phyloP scores from a whole-genome alignment of 1,140 invertebrate genomes.

The Stratiolaelaps scimitus region DNA sequence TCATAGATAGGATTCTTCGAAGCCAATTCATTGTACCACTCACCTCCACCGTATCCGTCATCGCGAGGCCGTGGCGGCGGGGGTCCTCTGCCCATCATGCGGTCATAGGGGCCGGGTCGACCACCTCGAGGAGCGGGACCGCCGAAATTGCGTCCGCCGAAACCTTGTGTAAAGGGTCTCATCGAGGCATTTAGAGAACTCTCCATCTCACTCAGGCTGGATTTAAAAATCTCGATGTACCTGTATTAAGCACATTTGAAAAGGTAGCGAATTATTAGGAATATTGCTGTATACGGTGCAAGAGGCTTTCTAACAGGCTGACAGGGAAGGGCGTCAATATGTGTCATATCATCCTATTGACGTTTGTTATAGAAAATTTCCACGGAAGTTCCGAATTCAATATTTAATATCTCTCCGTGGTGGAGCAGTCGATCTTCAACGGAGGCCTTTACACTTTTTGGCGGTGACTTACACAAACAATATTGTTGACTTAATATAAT shows the following conservation, averaged over 20 bases:
- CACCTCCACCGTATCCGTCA: conserved; percentile 7
- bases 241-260: neutral
- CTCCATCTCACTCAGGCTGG: conserved; percentile 26
- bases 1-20: too few species aligned
- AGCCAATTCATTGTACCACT: too few species aligned
- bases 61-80: conserved; percentile 12
- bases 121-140: conserved; percentile 13
- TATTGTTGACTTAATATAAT: too few species aligned
- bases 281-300: conserved; percentile 12
- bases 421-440: too few species aligned
- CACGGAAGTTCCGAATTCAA: too few species aligned
- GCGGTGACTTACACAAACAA: too few species aligned
- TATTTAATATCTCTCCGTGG: too few species aligned
- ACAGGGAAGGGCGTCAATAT: too few species aligned
- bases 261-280: conserved; percentile 31
- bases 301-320: too few species aligned
- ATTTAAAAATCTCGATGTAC: conserved; percentile 28
- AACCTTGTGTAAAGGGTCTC: neutral
- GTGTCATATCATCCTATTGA: too few species aligned
- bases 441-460: too few species aligned
- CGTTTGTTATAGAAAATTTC: too few species aligned
- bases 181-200: conserved; percentile 1
- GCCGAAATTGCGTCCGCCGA: conserved; percentile 13
- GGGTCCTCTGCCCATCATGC: conserved; percentile 25
- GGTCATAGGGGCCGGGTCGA: conserved; percentile 31